Evolutionary conservation across 2,888 invertebrate genomes (phyloP).

Genomic region (Eurytoma californica): DNA sequence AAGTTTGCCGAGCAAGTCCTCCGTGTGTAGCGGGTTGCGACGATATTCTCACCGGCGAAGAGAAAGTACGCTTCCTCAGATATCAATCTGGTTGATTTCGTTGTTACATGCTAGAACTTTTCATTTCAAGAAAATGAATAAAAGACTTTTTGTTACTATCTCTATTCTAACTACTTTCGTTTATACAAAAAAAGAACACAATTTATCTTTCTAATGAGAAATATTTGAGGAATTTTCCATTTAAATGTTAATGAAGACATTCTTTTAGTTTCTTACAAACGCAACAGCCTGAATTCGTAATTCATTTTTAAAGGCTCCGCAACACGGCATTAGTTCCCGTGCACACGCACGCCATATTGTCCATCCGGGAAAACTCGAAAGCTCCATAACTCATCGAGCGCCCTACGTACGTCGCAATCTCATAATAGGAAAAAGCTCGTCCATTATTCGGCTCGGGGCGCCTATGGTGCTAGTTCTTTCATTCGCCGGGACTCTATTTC

Average conservation of each 20-base stretch:
- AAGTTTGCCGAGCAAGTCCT: background rate
- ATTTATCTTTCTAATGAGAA: too few relatives aligned
- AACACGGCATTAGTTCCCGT: constrained; percentile 35
- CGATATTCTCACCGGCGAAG: constrained; percentile 35
- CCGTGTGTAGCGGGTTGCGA: constrained; percentile 2
- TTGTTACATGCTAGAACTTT: too few relatives aligned
- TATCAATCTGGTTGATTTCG: constrained; percentile 12
- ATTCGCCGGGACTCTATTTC: constrained; percentile 35
- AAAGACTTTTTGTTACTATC: too few relatives aligned
- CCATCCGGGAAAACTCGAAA: constrained; percentile 30
- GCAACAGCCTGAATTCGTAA: too few relatives aligned
- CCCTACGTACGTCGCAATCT: constrained; percentile 31
- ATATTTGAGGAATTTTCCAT: too few relatives aligned
- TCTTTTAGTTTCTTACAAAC: too few relatives aligned
- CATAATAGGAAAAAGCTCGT: constrained; percentile 48
- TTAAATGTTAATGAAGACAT: too few relatives aligned
- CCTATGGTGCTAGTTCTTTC: background rate
- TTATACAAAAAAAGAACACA: background rate
- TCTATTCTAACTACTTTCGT: background rate
- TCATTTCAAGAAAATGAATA: too few relatives aligned
- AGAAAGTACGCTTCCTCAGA: constrained; percentile 41
- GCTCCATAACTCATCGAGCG: constrained; percentile 40
- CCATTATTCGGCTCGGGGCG: background rate
- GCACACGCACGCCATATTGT: constrained; percentile 41
- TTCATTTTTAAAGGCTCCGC: constrained; percentile 9